A percentile compares a stretch with the other conserved stretches of the same genome.
Evolutionary conservation across 2,888 invertebrate genomes (phyloP).

Genomic region (Nephrotoma guestfalica): DNA sequence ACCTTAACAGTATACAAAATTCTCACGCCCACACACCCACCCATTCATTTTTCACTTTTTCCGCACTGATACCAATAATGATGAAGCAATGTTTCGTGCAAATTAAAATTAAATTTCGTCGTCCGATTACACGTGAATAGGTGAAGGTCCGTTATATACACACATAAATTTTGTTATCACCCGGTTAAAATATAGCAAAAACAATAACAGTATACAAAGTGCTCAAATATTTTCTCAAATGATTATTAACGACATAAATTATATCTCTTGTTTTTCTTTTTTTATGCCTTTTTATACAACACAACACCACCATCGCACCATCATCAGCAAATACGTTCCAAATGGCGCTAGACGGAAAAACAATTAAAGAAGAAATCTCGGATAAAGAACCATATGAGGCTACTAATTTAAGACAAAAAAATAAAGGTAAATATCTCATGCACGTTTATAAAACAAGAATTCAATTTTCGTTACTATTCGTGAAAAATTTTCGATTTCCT

Average conservation of each 20-base stretch:
- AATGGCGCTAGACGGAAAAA: conserved; percentile 44
- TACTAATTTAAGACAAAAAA: conserved; percentile 18
- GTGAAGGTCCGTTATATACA: not conserved
- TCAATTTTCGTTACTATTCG: not conserved
- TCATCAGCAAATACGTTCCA: conserved; percentile 16
- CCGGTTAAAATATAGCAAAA: not conserved
- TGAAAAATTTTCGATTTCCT: not conserved
- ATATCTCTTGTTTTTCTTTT: not conserved
- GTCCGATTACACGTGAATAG: not conserved
- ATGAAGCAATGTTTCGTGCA: not conserved
- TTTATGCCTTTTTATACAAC: not conserved
- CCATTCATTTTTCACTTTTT: not conserved
- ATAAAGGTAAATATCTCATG: conserved; percentile 1
- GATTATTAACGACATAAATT: not conserved
- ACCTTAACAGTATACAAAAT: not conserved
- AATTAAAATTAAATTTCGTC: not conserved
- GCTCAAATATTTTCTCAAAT: not conserved
- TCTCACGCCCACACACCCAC: not conserved
- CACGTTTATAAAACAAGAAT: not conserved
- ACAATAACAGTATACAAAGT: not conserved
- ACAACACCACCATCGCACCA: not conserved
- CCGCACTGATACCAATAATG: not conserved
- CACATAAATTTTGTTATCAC: not conserved
- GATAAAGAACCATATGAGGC: conserved; percentile 37
- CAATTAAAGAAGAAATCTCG: conserved; percentile 43